Base-by-base conservation (phyloP, 2,797 vertebrate species). In the Aeoliscus strigatus region DNA sequence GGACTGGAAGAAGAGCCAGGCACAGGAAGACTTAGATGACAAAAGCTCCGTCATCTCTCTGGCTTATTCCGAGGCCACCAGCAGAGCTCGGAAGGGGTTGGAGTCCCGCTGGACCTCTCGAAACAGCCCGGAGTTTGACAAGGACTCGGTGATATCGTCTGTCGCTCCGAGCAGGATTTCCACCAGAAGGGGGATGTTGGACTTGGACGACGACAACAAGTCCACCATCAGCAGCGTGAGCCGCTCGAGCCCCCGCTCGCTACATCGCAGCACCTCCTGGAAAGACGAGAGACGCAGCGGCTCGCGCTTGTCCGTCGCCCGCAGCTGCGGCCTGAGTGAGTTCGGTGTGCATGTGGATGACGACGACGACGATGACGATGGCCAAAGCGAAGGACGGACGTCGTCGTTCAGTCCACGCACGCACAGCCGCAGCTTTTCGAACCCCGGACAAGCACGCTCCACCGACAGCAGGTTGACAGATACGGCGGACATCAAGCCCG, bases 21-120 rank as follows among this genome's bases (percentile, higher is more conserved):
- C 63, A 0, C 75, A 75, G 54, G 61, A 83, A 0, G 92, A 93
- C 33, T 39, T 70, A 0, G 89, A 86, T 0, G 91, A 91, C 41
- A 62, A 87, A n/a, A 69, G 83, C 15, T 91, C 92, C 0, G 36
- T 93, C 59, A 87, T 93, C 62, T 90, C 91, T 11, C 60, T 84
- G 29, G 89, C 91, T 9, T 93, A 93, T 44, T 93, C 92, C 0
- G 91, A 91, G 30, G 86, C 86, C 9, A 79, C 88, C 43, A 84
- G 87, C 75, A 84, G 86, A 7, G 86, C 90, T 5, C 79, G 89
- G 62, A 90, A 88, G 45, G 92, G 91, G 13, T 63, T 91, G 60
- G 92, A 93, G 60, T 91, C 92, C 29, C 90, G 91, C 12, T 95
- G 93, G 93, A 90, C 89, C 3, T 87, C 53, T 42, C 87, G 29